Evolutionary conservation across 2,797 vertebrate species (phyloP).

Genomic region (Bovichtus variegatus): DNA sequence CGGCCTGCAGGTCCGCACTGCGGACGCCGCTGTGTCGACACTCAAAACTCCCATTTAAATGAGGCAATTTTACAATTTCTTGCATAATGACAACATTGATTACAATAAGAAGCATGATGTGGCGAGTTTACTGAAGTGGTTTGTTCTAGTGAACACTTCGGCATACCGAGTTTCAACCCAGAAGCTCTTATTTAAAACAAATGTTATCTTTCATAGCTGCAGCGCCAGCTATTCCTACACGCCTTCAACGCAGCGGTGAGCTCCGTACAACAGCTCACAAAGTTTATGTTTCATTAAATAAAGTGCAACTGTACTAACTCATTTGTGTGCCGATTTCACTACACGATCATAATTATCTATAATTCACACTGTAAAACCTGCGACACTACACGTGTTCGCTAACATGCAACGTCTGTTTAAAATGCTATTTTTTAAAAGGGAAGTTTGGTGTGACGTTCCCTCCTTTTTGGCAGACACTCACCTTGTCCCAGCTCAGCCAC

Average conservation of each 20-base stretch:
- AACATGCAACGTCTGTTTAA: neutral
- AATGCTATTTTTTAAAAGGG: accelerated
- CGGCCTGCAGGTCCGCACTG: conserved; percentile 26
- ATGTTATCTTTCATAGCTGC: neutral
- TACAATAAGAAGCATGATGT: accelerated
- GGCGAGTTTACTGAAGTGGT: accelerated
- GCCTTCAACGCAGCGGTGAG: accelerated
- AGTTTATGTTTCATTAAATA: neutral
- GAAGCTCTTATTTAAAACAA: accelerated
- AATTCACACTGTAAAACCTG: accelerated
- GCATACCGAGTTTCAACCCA: neutral
- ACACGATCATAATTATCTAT: accelerated
- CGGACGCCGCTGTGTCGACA: neutral
- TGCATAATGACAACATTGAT: accelerated
- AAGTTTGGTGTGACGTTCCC: neutral
- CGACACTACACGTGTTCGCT: accelerated
- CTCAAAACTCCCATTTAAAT: neutral
- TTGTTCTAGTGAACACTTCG: neutral
- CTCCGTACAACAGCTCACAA: neutral
- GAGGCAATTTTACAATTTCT: accelerated
- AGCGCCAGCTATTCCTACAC: neutral
- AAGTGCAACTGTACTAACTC: accelerated
- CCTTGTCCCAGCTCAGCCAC: conserved; percentile 93
- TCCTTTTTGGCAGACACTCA: too few species aligned
- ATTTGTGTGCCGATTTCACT: neutral